A percentile compares a stretch with the other conserved stretches of the same genome.
phyloP scores from a whole-genome alignment of 2,797 vertebrate species.

The Delichon dasypus region DNA sequence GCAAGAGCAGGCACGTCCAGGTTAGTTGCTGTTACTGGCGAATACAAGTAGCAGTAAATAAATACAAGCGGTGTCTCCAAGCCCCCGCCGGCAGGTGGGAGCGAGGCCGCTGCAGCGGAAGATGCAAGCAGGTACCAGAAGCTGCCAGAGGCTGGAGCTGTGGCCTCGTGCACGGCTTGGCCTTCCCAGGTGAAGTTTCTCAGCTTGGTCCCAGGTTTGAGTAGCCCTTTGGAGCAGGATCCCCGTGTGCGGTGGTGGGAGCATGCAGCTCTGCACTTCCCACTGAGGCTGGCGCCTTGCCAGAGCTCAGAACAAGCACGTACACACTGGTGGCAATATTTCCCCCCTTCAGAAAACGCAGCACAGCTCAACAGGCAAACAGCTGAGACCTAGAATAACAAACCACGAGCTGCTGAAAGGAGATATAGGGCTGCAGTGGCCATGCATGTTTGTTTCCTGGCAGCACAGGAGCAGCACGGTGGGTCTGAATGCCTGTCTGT shows the following conservation, averaged over 20 bases:
- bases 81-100: neutral
- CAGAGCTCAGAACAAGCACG: neutral
- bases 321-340: neutral
- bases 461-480: neutral
- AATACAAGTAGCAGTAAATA: neutral
- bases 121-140: constrained; percentile 2
- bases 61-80: neutral
- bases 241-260: neutral
- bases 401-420: neutral
- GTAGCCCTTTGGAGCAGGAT: neutral
- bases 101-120: neutral
- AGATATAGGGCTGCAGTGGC: neutral
- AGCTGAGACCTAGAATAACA: constrained; percentile 14
- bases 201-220: neutral
- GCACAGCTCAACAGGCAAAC: neutral
- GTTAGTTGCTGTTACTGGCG: neutral
- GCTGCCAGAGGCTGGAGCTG: constrained; percentile 60
- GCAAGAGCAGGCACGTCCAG: neutral
- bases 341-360: neutral
- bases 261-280: neutral
- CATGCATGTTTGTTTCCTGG: neutral
- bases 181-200: neutral
- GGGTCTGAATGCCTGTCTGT: neutral
- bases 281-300: neutral
- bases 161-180: neutral